Conservation (phyloP, 2,113 vertebrate genomes). For the Myocastor coypus region DNA sequence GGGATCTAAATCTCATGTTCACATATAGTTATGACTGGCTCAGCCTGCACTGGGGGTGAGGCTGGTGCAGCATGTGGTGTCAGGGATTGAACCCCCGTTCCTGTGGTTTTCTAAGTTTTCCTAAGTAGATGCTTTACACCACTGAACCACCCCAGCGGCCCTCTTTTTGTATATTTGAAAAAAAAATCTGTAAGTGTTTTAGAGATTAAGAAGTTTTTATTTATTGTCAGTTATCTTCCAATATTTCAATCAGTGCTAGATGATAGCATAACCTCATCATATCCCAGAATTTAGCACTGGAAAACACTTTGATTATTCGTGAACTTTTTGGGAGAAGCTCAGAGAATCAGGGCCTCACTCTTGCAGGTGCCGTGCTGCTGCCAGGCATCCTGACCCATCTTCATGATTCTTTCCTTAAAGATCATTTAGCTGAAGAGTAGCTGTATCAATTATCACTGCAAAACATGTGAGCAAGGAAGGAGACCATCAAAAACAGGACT, state of each 20-base stretch:
- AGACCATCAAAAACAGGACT: background rate
- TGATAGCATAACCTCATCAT: background rate
- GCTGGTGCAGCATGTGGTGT: too few species aligned
- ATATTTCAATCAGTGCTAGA: background rate
- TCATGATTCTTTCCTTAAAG: background rate
- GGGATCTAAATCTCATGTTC: background rate
- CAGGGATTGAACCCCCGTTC: too few species aligned
- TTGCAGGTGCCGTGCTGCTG: too few species aligned
- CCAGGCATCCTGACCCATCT: background rate
- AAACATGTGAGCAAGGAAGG: background rate
- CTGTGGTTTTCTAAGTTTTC: too few species aligned
- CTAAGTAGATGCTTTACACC: too few species aligned
- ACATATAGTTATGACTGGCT: background rate
- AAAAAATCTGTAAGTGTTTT: background rate
- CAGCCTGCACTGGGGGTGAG: too few species aligned
- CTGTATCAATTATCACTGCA: background rate
- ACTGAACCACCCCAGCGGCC: too few species aligned
- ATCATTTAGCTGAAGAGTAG: conserved; percentile 15
- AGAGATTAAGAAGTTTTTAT: background rate
- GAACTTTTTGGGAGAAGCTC: too few species aligned
- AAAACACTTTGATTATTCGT: background rate
- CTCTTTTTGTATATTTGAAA: background rate
- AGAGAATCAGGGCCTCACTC: too few species aligned
- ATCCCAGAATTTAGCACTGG: background rate
- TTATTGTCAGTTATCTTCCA: background rate